Conservation (phyloP, 2,888 invertebrate species). For the Syrphus vitripennis region DNA sequence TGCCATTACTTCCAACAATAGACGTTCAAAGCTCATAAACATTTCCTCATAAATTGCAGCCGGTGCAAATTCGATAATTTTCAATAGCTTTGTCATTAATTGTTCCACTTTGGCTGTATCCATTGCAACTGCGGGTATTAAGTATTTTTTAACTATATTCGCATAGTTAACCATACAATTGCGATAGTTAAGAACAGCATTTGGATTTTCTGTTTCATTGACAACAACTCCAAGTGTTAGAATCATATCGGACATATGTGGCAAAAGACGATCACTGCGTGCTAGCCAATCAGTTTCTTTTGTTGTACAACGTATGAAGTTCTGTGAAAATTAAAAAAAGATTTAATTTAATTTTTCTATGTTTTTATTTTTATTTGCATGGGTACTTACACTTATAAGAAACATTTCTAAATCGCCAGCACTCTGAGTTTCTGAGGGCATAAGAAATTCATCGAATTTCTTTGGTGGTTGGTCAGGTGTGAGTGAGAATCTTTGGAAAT, state of each 20-base stretch:
- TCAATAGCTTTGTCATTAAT: conserved; percentile 74
- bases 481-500: conserved; percentile 76
- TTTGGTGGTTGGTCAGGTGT: conserved; percentile 72
- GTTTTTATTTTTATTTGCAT: neutral
- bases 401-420: conserved; percentile 75
- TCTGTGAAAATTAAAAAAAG: conserved; percentile 66
- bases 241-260: conserved; percentile 75
- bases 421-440: conserved; percentile 73
- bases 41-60: conserved; percentile 74
- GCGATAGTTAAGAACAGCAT: conserved; percentile 74
- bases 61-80: conserved; percentile 74
- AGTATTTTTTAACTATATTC: conserved; percentile 74
- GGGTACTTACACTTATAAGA: conserved; percentile 74
- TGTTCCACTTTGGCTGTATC: conserved; percentile 74
- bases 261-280: conserved; percentile 74
- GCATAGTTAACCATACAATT: conserved; percentile 76
- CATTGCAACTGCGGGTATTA: conserved; percentile 73
- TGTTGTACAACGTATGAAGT: conserved; percentile 76
- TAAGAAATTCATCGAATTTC: conserved; percentile 76
- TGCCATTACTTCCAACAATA: conserved; percentile 74
- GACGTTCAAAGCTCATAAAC: conserved; percentile 74
- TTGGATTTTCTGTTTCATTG: conserved; percentile 73
- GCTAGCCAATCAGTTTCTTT: conserved; percentile 77
- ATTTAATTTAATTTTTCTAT: neutral
- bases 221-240: conserved; percentile 75